Conservation (phyloP, 2,797 vertebrate species). For the Muscicapa striata region DNA sequence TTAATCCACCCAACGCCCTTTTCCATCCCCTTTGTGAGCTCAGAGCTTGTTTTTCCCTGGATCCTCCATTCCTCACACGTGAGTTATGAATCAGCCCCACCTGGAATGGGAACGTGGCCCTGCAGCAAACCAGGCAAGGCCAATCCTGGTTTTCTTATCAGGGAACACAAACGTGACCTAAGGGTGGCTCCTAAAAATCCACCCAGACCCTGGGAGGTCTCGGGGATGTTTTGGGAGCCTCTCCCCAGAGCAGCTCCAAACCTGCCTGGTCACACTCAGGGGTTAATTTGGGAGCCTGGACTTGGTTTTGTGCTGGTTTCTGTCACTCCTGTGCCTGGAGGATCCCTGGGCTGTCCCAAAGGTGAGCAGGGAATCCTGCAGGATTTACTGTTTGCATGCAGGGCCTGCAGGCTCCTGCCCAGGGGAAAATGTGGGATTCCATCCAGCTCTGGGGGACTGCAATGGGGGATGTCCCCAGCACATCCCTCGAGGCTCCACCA, state of each 20-base stretch:
- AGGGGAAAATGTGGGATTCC: accelerated
- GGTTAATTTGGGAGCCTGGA: background rate
- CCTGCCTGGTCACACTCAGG: background rate
- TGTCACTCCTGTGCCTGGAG: background rate
- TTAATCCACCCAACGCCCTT: accelerated
- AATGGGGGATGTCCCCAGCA: background rate
- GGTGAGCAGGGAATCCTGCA: background rate
- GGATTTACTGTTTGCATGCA: background rate
- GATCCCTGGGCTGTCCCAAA: background rate
- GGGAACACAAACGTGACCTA: background rate
- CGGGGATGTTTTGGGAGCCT: background rate
- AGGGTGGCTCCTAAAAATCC: background rate
- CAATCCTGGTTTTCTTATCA: background rate
- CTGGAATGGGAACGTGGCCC: background rate
- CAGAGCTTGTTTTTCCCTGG: accelerated
- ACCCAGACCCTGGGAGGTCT: accelerated
- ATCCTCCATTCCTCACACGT: accelerated
- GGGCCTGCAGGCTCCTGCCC: background rate
- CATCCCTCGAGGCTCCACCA: accelerated
- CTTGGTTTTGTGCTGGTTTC: background rate
- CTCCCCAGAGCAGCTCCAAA: background rate
- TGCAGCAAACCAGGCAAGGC: background rate
- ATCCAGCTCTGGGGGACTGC: background rate
- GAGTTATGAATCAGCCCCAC: background rate
- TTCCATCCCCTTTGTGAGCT: background rate